These are phyloP conservation scores for Cydia strobilella DNA, from an alignment of 1,140 invertebrate genomes.

Conservation along the genomic window DNA sequence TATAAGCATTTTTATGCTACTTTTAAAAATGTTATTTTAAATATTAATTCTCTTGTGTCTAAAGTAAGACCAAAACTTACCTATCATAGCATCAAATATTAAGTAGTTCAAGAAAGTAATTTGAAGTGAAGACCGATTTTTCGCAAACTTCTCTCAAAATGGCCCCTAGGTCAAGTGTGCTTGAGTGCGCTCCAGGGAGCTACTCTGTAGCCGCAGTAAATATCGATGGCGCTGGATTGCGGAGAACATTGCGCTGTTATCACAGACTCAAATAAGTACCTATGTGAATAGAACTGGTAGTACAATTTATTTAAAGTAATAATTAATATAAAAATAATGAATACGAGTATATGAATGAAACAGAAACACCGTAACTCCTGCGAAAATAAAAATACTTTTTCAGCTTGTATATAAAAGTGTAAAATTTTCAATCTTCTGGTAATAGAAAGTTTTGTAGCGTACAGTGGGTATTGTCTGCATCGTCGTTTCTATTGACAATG, in stretches of 20 bases:
- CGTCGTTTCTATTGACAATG: slow-evolving; percentile 14
- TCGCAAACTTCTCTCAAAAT: slow-evolving; percentile 17
- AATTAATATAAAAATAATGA: too few relatives aligned
- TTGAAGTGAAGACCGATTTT: slow-evolving; percentile 7
- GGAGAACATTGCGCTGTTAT: background rate
- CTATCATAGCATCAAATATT: background rate
- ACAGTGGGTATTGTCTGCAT: slow-evolving; percentile 3
- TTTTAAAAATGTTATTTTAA: too few relatives aligned
- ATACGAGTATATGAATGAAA: background rate
- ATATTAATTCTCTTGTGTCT: background rate
- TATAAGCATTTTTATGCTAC: too few relatives aligned
- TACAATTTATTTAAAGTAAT: background rate
- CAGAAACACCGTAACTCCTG: background rate
- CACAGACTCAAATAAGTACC: background rate
- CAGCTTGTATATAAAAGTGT: background rate
- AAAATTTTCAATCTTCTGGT: slow-evolving; percentile 7
- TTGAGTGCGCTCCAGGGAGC: slow-evolving; percentile 13
- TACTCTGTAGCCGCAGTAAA: slow-evolving; percentile 19
- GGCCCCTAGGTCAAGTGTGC: slow-evolving; percentile 3
- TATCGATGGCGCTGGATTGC: background rate
- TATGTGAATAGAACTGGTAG: background rate
- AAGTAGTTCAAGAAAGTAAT: slow-evolving; percentile 22
- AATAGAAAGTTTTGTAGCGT: slow-evolving; percentile 19
- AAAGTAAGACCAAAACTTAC: background rate
- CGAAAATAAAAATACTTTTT: background rate